phyloP scores from a whole-genome alignment of 1,140 invertebrate genomes.

The Pogonus chalceus region DNA sequence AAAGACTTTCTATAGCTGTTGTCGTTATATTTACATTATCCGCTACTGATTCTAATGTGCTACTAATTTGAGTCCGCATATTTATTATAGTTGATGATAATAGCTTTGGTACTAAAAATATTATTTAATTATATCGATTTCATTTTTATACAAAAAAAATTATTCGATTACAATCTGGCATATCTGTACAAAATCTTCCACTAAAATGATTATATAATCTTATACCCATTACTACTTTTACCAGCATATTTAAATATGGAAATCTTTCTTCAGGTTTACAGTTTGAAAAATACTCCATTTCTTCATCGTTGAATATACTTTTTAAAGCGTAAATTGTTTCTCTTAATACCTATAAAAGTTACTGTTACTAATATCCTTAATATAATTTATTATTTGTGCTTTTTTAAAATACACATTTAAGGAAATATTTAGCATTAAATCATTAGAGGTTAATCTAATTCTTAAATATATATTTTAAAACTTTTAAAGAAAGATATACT shows the following conservation, averaged over 20 bases:
- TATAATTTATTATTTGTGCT: no score
- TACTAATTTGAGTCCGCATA: slow-evolving; percentile 40
- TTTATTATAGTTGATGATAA: slow-evolving; percentile 45
- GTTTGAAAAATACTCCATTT: slow-evolving; percentile 52
- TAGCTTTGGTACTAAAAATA: slow-evolving; percentile 45
- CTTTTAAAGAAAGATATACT: no score
- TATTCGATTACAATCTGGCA: slow-evolving; percentile 46
- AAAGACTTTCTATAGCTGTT: slow-evolving; percentile 41
- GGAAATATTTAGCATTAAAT: no score
- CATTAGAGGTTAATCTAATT: no score
- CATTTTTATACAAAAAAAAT: background rate
- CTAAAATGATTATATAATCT: slow-evolving; percentile 57
- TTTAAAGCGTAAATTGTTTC: slow-evolving; percentile 56
- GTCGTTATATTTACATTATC: slow-evolving; percentile 50
- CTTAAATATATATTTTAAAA: no score
- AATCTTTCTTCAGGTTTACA: slow-evolving; percentile 43
- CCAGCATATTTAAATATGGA: slow-evolving; percentile 43
- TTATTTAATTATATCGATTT: background rate
- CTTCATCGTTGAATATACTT: slow-evolving; percentile 59
- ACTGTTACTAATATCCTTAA: no score
- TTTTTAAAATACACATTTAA: no score
- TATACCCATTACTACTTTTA: slow-evolving; percentile 51
- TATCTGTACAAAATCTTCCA: slow-evolving; percentile 51
- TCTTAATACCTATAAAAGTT: slow-evolving; percentile 37
- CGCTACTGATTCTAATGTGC: slow-evolving; percentile 45